Base-by-base conservation (phyloP, 1,140 invertebrate genomes). In the Drosophila kohkoa region DNA sequence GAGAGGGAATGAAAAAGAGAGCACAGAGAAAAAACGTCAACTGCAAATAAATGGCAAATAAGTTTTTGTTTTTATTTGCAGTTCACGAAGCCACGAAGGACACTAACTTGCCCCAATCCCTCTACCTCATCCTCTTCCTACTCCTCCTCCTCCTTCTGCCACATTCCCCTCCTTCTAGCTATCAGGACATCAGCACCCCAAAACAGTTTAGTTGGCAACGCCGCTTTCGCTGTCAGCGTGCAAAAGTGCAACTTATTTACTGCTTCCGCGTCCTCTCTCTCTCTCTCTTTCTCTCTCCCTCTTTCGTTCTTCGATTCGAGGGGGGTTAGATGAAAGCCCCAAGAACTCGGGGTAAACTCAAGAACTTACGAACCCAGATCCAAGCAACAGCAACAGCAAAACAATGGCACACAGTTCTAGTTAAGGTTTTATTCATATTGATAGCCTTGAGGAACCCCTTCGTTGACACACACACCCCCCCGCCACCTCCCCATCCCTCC, bases 221-320 rank as follows among this genome's bases (percentile, higher is more conserved):
- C 35, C 43, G 51, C 46, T 73, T 66, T 54, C 67, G 38, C 43
- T 65, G 77, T 71, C 64, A 83, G 60, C 82, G 78, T 38, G 35
- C 78, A 86, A 85, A 79, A 86, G 78, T 86, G 82, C 78, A 86
- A 86, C 82, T 81, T 86, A 86, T 86, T 86, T 86, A 86, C 82
- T 75, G 82, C 72, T 86, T 86, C 70, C 75, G 55, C 32, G 49
- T 54, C 58, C 46, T 48, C 59, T 10, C 8, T 38, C 35, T 8
- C 32, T 35, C 32, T 35, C n/a, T n/a, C 5, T 8, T 10, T 8
- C 35, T 38, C 35, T 38, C 32, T 7, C 5, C 7, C 6, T 8
- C 1, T 32, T 5, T 32, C 38, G 38, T 5, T n/a, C 38, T 10
- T 10, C 38, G 11, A 10, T 35, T 70, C 46, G 20, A 25, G 20